Base-by-base conservation (phyloP, 1,140 invertebrate species). In the Drosophila parvula region DNA sequence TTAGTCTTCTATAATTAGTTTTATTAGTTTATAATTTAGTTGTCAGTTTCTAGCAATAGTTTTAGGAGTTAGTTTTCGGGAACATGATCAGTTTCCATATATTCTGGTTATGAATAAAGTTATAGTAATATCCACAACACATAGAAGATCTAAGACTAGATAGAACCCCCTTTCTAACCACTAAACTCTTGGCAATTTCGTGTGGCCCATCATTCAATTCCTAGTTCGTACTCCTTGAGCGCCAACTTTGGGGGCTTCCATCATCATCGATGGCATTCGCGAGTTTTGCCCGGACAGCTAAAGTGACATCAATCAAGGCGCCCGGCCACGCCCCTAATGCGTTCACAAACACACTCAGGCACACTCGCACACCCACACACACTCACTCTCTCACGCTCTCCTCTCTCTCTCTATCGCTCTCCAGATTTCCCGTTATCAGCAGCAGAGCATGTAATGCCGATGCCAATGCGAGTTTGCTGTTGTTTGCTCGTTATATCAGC, bases 271-370 rank as follows among this genome's bases (percentile, higher is more conserved):
- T 32, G 59, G 58, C 64, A 79, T 32, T 32, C 61, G 61, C 61
- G 61, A 82, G 83, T 82, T 70, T 70, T 68, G 65, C 55, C 41
- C 41, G 32, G 75, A 71, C 67, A 68, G 76, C 78, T 74, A 81
- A 85, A 90, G 67, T 90, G 84, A 89, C 84, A 89, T 89, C 84
- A 90, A 89, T 89, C 84, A 89, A 84, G 78, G 70, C 41, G 74
- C 50, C 60, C 44, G 45, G 22, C 67, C 79, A 62, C 78, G 70
- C 79, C 80, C 61, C 59, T 73, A 73, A 75, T 75, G 57, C 44
- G 71, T 62, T 74, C 56, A 59, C 69, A 73, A 47, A 71, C 68
- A 73, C 48, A 51, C 59, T 69, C 40, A 64, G 27, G 18, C 43
- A 59, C 58, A 32, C 73, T 44, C 51, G 14, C 51, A 9, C 41